These are phyloP conservation scores for Chrysocyon brachyurus DNA, from an alignment of 2,797 vertebrate genomes.

Conservation along the genomic window DNA sequence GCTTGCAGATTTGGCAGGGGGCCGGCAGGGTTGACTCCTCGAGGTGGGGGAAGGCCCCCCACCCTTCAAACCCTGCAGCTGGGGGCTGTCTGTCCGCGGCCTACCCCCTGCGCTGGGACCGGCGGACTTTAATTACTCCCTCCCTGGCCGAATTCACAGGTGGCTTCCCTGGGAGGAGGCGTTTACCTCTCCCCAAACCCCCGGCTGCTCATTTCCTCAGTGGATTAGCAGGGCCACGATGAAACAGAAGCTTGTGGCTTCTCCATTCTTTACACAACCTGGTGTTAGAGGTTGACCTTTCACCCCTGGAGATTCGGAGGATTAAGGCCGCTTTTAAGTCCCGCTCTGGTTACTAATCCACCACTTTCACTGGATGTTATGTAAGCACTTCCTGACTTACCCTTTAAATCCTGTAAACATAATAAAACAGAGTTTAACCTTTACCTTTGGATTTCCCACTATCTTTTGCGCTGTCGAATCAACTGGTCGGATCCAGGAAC, in stretches of 20 bases:
- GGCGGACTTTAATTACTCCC: conserved; percentile 77
- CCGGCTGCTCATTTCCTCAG: conserved; percentile 91
- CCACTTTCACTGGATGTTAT: conserved; percentile 94
- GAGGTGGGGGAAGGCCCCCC: neutral
- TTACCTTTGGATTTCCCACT: conserved; percentile 93
- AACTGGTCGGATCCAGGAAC: conserved; percentile 88
- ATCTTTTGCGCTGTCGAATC: conserved; percentile 88
- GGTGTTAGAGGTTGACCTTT: conserved; percentile 95
- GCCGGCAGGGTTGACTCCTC: accelerated
- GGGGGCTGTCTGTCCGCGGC: neutral
- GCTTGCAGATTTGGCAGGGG: neutral
- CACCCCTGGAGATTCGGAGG: conserved; percentile 95
- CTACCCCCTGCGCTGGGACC: neutral
- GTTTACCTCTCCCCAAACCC: conserved; percentile 85
- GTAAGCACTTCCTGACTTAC: conserved; percentile 92
- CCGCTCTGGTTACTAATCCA: conserved; percentile 92
- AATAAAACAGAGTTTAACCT: conserved; percentile 93
- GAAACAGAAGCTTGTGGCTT: conserved; percentile 91
- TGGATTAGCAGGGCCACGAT: conserved; percentile 90
- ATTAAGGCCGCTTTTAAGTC: conserved; percentile 95
- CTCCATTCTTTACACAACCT: conserved; percentile 93
- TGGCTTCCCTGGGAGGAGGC: conserved; percentile 88
- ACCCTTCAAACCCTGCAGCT: neutral
- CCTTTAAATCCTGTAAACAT: conserved; percentile 93
- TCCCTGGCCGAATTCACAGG: conserved; percentile 78